Percentiles rank a stretch among this genome's conserved stretches.
These are phyloP conservation scores for Scaptomyza polygonia DNA, from an alignment of 2,888 invertebrate species.

Conservation along the genomic window DNA sequence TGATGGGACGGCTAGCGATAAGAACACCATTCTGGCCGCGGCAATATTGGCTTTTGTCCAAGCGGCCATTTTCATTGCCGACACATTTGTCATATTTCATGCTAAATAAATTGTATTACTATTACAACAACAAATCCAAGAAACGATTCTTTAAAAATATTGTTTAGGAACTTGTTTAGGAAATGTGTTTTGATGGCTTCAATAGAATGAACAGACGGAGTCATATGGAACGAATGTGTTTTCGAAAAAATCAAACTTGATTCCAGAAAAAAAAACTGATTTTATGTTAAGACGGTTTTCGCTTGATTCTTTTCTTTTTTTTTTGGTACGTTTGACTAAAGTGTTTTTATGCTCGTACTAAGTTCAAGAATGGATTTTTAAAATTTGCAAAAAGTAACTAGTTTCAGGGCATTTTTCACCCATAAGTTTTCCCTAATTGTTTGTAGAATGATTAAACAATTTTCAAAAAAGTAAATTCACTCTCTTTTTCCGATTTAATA, in stretches of 20 bases:
- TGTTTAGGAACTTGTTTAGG: too few relatives aligned
- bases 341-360: not conserved
- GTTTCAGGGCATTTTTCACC: too few relatives aligned
- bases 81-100: slow-evolving; percentile 71
- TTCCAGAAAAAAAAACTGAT: not conserved
- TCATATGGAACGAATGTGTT: too few relatives aligned
- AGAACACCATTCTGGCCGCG: slow-evolving; percentile 61
- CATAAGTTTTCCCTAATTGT: too few relatives aligned
- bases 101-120: slow-evolving; percentile 47
- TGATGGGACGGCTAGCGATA: slow-evolving; percentile 51
- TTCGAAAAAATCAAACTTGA: too few relatives aligned
- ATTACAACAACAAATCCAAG: not conserved
- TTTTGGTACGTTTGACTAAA: not conserved
- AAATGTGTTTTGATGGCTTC: too few relatives aligned
- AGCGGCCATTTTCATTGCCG: slow-evolving; percentile 72
- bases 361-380: too few relatives aligned
- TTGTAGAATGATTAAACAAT: too few relatives aligned
- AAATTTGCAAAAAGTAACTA: too few relatives aligned
- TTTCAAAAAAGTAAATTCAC: too few relatives aligned
- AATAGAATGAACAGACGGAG: not conserved
- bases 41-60: slow-evolving; percentile 71
- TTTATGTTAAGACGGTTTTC: not conserved
- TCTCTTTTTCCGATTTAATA: too few relatives aligned
- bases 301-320: not conserved
- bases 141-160: too few relatives aligned